These are phyloP conservation scores for Rapana venosa DNA, from an alignment of 2,888 invertebrate genomes.

Conservation along the genomic window DNA sequence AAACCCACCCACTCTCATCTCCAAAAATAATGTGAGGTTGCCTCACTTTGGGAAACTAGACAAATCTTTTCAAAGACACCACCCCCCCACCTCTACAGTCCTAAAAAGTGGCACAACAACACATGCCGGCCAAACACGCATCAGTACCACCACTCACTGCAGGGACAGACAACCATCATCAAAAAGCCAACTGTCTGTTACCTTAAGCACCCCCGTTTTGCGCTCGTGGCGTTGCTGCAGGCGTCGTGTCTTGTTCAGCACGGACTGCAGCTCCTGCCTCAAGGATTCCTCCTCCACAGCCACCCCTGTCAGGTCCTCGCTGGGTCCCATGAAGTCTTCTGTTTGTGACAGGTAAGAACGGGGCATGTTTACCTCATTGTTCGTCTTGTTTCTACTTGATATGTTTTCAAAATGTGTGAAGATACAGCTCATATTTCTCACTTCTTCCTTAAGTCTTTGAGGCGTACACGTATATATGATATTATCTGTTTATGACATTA, in stretches of 20 bases:
- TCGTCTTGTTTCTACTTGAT: no score
- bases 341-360: neutral
- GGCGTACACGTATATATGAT: no score
- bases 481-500: no score
- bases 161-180: no score
- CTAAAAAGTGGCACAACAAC: no score
- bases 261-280: constrained; percentile 84
- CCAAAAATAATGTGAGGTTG: no score
- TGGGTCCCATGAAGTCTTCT: constrained; percentile 73
- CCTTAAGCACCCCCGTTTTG: constrained; percentile 52
- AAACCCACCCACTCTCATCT: no score
- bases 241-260: constrained; percentile 86
- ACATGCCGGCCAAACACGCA: no score
- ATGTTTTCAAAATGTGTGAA: no score
- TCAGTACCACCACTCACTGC: no score
- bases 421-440: no score
- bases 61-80: neutral
- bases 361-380: neutral
- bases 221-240: constrained; percentile 82
- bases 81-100: neutral
- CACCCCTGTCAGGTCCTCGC: constrained; percentile 80
- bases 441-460: no score
- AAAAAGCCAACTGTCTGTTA: constrained; percentile 25
- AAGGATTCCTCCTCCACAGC: constrained; percentile 85
- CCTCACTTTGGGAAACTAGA: neutral